Evolutionary conservation across 2,113 vertebrate genomes (phyloP).

Genomic region (Etheostoma cragini): DNA sequence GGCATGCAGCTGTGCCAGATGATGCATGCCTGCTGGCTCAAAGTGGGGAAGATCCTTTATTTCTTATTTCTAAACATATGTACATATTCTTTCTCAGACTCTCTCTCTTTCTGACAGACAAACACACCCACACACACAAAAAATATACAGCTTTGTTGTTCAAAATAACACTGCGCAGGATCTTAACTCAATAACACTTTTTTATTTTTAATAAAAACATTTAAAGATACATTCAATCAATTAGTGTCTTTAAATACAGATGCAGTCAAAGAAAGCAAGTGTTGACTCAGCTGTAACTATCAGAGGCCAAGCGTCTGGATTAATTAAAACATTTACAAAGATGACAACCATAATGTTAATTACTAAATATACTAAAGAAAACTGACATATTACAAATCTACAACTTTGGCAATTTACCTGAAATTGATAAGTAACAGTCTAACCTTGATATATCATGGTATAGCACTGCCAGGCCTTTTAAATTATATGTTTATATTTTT

Average conservation of each 20-base stretch:
- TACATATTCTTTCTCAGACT: too few relatives aligned
- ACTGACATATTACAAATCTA: too few relatives aligned
- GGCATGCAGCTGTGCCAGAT: conserved; percentile 23
- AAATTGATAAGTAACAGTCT: too few relatives aligned
- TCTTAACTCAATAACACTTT: conserved; percentile 2
- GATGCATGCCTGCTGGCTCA: not conserved
- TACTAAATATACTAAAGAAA: too few relatives aligned
- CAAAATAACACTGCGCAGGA: not conserved
- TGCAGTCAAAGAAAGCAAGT: not conserved
- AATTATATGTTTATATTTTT: too few relatives aligned
- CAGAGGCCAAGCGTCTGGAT: too few relatives aligned
- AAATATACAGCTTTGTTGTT: not conserved
- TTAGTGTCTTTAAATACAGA: not conserved
- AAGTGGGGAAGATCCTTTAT: conserved; percentile 7
- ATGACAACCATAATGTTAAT: too few relatives aligned
- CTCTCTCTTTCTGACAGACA: too few relatives aligned
- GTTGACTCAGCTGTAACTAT: not conserved
- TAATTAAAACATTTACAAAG: too few relatives aligned
- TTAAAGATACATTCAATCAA: not conserved
- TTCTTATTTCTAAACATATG: not conserved
- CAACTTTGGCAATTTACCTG: too few relatives aligned
- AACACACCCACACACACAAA: not conserved
- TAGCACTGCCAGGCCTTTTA: too few relatives aligned
- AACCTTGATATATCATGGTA: too few relatives aligned
- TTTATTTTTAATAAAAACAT: not conserved